Conservation (phyloP, 1,140 invertebrate species). For the Sweltsa coloradensis region DNA sequence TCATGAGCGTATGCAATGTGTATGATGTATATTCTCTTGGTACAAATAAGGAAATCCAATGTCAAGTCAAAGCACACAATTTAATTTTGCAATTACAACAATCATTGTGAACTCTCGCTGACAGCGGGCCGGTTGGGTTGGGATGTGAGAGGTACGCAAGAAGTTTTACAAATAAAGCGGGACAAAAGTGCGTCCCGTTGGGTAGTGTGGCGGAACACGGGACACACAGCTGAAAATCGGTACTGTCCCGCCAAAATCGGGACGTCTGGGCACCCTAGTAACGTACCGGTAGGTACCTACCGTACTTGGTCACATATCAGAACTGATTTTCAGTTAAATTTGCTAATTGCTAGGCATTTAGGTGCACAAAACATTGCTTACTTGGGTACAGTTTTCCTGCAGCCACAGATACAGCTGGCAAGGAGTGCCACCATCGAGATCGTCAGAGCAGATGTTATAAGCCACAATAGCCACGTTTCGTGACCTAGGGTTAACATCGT, state of each 20-base stretch:
- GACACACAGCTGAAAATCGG: too few species aligned
- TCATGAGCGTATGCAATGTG: too few species aligned
- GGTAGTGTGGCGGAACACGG: too few species aligned
- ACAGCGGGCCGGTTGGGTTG: too few species aligned
- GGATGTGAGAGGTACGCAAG: neutral
- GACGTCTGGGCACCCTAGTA: neutral
- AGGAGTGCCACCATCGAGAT: conserved; percentile 13
- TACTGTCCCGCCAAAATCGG: neutral
- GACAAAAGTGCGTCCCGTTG: too few species aligned
- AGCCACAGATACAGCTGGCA: conserved; percentile 22
- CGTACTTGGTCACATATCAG: neutral
- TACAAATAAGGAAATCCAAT: too few species aligned
- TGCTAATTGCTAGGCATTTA: neutral
- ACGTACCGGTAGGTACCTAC: neutral
- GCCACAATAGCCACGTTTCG: conserved; percentile 10
- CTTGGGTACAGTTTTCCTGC: conserved; percentile 22
- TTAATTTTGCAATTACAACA: too few species aligned
- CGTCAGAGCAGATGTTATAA: conserved; percentile 10
- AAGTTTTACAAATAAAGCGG: conserved; percentile 3
- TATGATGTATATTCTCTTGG: too few species aligned
- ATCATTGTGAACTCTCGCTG: too few species aligned
- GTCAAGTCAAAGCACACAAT: too few species aligned
- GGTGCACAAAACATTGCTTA: conserved; percentile 10
- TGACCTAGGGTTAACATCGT: too few species aligned
- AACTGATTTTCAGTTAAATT: neutral